Conservation (phyloP, 2,888 invertebrate species). For the Acleris sparsana region DNA sequence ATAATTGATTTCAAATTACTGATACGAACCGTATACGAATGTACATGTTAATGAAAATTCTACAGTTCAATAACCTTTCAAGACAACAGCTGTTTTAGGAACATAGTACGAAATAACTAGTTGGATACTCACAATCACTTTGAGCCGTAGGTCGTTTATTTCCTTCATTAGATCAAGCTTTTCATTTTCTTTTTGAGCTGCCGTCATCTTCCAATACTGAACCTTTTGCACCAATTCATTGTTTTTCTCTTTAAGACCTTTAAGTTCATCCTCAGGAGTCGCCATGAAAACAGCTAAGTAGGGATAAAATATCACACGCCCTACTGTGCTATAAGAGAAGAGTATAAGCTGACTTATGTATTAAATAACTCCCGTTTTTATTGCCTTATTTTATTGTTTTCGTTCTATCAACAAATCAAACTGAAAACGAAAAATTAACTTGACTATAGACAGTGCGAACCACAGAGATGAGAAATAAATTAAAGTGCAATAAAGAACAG, state of each 20-base stretch:
- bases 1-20: too few species aligned
- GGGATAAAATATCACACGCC: constrained; percentile 2
- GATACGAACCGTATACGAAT: too few species aligned
- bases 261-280: constrained; percentile 63
- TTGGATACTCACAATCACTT: constrained; percentile 64
- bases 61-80: constrained; percentile 21
- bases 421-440: constrained; percentile 28
- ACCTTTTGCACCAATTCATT: constrained; percentile 69
- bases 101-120: not conserved
- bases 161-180: constrained; percentile 72
- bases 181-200: constrained; percentile 68
- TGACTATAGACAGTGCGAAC: not conserved
- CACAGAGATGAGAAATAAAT: too few species aligned
- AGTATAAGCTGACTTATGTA: not conserved
- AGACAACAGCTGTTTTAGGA: constrained; percentile 22
- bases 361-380: not conserved
- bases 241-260: constrained; percentile 66
- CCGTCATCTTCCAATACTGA: constrained; percentile 72
- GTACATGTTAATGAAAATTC: not conserved
- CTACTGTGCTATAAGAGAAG: not conserved
- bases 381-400: constrained; percentile 25
- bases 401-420: constrained; percentile 22
- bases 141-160: constrained; percentile 68
- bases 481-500: too few species aligned
- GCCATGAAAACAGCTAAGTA: constrained; percentile 47